Conservation (phyloP, 2,888 invertebrate species). For the Therioaphis trifolii region DNA sequence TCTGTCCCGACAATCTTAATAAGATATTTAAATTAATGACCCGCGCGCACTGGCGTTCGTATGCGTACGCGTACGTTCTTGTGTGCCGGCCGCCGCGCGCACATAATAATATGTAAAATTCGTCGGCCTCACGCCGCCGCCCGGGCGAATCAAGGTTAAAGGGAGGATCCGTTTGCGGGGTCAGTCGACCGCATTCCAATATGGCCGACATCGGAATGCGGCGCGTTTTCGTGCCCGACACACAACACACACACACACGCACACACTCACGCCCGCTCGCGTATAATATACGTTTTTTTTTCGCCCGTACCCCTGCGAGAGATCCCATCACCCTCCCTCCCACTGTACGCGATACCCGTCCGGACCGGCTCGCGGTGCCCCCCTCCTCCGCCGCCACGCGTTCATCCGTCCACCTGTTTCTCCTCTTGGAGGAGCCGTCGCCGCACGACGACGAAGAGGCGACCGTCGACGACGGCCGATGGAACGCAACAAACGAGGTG, state of each 20-base stretch:
- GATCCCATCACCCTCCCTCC: too few relatives aligned
- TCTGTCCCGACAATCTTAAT: constrained; percentile 59
- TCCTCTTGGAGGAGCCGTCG: too few relatives aligned
- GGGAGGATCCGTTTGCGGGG: constrained; percentile 63
- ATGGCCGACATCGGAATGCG: constrained; percentile 66
- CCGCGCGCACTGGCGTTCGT: constrained; percentile 23
- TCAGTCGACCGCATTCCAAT: constrained; percentile 65
- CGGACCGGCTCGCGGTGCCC: too few relatives aligned
- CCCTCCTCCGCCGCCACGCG: not conserved
- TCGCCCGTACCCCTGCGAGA: not conserved
- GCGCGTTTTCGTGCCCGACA: constrained; percentile 47
- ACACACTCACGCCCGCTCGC: not conserved
- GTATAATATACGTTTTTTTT: constrained; percentile 12
- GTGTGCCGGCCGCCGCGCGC: not conserved
- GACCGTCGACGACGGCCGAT: constrained; percentile 31
- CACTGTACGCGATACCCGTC: too few relatives aligned
- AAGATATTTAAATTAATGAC: constrained; percentile 62
- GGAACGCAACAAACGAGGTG: not conserved
- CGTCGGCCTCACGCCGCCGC: constrained; percentile 20
- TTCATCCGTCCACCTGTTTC: not conserved
- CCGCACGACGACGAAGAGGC: constrained; percentile 16
- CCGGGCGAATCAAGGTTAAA: constrained; percentile 56
- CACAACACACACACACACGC: constrained; percentile 24
- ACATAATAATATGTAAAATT: constrained; percentile 38
- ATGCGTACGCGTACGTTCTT: too few relatives aligned